Conservation (phyloP, 2,888 invertebrate species). For the Rhyacophila evoluta region DNA sequence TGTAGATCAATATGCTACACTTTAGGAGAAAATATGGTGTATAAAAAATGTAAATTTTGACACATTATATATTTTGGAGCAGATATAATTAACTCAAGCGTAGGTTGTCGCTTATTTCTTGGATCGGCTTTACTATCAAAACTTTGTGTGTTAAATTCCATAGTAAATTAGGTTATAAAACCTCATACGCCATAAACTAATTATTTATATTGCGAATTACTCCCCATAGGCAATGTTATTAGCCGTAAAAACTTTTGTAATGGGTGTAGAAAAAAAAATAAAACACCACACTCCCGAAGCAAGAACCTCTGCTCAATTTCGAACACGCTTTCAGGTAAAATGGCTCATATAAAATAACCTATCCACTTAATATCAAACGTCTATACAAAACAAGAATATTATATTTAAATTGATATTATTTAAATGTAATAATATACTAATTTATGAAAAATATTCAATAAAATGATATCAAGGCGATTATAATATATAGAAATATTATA, state of each 20-base stretch:
- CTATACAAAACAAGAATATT: no score
- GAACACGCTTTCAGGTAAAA: not conserved
- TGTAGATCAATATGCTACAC: no score
- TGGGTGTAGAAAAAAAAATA: not conserved
- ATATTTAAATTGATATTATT: no score
- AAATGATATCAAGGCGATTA: no score
- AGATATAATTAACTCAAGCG: no score
- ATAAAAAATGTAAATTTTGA: no score
- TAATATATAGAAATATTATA: no score
- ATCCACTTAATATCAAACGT: no score
- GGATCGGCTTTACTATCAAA: not conserved
- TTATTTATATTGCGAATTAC: constrained; percentile 10
- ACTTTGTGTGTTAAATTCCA: not conserved
- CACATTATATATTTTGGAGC: no score
- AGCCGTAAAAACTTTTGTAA: constrained; percentile 2
- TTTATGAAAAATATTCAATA: no score
- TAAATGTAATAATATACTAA: no score
- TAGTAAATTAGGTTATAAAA: not conserved
- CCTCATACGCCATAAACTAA: constrained; percentile 15
- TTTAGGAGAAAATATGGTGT: no score
- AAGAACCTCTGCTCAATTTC: not conserved
- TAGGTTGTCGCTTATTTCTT: not conserved
- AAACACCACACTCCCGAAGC: not conserved
- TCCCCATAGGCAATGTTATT: not conserved
- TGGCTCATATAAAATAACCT: not conserved